Percentiles rank a stretch among this genome's conserved stretches.
These are phyloP conservation scores for Bombus sibiricus DNA, from an alignment of 1,140 invertebrate species.

Conservation along the genomic window DNA sequence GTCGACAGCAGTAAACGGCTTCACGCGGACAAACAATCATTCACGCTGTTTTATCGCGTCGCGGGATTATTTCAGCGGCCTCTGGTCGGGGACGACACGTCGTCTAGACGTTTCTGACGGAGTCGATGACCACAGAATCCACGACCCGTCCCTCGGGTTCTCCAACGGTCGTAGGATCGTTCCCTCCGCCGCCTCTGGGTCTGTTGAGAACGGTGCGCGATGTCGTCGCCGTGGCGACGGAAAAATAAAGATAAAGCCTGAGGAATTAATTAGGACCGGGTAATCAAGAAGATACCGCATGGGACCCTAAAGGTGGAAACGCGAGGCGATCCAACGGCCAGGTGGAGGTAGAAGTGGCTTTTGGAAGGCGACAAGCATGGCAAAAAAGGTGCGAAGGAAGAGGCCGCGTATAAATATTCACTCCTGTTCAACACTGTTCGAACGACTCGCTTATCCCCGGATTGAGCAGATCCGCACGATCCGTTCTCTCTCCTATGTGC, in stretches of 20 bases:
- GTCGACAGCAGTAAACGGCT: constrained; percentile 11
- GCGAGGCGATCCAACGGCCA: constrained; percentile 27
- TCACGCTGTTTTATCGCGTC: constrained; percentile 27
- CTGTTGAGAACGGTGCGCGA: constrained; percentile 21
- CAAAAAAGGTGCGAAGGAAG: constrained; percentile 77
- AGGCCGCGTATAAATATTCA: constrained; percentile 79
- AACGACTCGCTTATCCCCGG: constrained; percentile 76
- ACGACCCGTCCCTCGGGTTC: neutral
- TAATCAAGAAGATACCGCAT: constrained; percentile 80
- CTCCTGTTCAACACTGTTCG: constrained; percentile 77
- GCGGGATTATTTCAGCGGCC: constrained; percentile 16
- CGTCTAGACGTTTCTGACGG: constrained; percentile 54
- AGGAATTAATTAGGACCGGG: constrained; percentile 81
- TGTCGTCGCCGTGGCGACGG: constrained; percentile 41
- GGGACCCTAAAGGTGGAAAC: constrained; percentile 48
- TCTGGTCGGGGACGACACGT: constrained; percentile 10
- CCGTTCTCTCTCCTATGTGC: constrained; percentile 20
- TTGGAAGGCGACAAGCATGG: constrained; percentile 57
- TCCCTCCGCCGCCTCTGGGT: constrained; percentile 22
- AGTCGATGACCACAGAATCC: constrained; percentile 57
- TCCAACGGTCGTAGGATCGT: constrained; percentile 15
- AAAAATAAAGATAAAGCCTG: constrained; percentile 80
- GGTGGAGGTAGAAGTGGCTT: neutral
- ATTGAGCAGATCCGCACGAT: constrained; percentile 68
- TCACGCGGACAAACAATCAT: constrained; percentile 22